These are phyloP conservation scores for Agriopis marginaria DNA, from an alignment of 2,888 invertebrate species.

Conservation along the genomic window DNA sequence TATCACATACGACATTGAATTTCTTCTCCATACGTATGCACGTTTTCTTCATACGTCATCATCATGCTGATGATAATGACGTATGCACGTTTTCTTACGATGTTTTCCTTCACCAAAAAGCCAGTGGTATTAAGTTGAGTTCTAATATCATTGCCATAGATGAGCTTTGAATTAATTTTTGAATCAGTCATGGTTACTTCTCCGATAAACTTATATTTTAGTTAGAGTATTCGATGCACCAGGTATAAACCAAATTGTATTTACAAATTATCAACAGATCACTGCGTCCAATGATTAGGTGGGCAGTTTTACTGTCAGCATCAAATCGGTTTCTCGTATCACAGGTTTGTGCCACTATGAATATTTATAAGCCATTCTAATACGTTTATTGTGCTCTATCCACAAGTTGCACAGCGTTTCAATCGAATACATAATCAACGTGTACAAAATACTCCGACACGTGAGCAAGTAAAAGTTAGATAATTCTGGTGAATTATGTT, in stretches of 20 bases:
- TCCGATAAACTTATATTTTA: neutral
- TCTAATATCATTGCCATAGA: neutral
- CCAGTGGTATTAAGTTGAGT: neutral
- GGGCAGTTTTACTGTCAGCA: slow-evolving; percentile 31
- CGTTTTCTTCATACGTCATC: no score
- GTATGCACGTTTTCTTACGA: no score
- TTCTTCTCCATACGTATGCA: no score
- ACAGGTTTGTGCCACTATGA: slow-evolving; percentile 36
- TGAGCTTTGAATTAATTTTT: neutral
- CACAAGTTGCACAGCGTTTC: slow-evolving; percentile 12
- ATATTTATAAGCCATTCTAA: slow-evolving; percentile 43
- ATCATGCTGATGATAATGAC: no score
- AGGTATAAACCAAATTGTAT: slow-evolving; percentile 21
- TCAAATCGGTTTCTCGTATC: slow-evolving; percentile 34
- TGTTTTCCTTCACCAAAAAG: no score
- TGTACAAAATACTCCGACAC: slow-evolving; percentile 3
- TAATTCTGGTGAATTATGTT: neutral
- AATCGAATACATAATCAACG: neutral
- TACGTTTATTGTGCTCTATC: slow-evolving; percentile 30
- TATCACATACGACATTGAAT: no score
- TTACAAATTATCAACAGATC: slow-evolving; percentile 51
- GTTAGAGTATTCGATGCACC: no score
- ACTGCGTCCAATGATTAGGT: slow-evolving; percentile 54
- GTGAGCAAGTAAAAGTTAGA: neutral
- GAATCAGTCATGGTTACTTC: neutral